These are phyloP conservation scores for Epinephelus coioides DNA, from an alignment of 2,797 vertebrate genomes.

Conservation along the genomic window DNA sequence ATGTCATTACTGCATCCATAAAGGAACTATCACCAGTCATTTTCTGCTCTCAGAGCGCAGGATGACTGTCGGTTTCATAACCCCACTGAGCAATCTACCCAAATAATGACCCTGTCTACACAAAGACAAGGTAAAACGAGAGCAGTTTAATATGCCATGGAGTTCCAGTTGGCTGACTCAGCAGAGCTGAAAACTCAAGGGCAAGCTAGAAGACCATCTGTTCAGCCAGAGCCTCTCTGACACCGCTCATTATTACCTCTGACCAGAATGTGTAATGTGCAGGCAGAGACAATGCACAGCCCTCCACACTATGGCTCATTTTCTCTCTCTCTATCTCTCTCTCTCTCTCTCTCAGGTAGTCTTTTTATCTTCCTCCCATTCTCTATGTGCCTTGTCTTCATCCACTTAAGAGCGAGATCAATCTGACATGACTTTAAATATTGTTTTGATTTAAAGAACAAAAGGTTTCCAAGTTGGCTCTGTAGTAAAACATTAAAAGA, in stretches of 20 bases:
- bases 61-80: constrained; percentile 9
- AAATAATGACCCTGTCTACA: constrained; percentile 30
- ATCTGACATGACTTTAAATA: not conserved
- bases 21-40: not conserved
- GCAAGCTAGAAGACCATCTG: constrained; percentile 79
- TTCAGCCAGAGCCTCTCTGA: constrained; percentile 53
- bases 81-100: constrained; percentile 19
- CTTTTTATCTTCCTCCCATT: constrained; percentile 10
- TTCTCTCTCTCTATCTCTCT: constrained; percentile 27
- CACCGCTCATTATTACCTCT: constrained; percentile 51
- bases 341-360: constrained; percentile 24
- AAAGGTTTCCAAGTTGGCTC: rapidly evolving
- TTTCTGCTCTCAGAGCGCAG: not conserved
- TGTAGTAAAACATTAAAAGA: not conserved
- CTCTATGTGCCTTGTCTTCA: not conserved
- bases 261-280: constrained; percentile 68
- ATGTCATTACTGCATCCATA: constrained; percentile 12
- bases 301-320: not conserved
- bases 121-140: constrained; percentile 41
- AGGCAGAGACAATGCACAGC: not conserved
- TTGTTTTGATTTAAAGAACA: not conserved
- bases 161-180: constrained; percentile 65
- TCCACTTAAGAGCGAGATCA: not conserved
- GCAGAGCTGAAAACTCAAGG: constrained; percentile 69
- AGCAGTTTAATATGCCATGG: constrained; percentile 32